Evolutionary conservation across 1,140 invertebrate genomes (phyloP).

Genomic region (Cyclina sinensis): DNA sequence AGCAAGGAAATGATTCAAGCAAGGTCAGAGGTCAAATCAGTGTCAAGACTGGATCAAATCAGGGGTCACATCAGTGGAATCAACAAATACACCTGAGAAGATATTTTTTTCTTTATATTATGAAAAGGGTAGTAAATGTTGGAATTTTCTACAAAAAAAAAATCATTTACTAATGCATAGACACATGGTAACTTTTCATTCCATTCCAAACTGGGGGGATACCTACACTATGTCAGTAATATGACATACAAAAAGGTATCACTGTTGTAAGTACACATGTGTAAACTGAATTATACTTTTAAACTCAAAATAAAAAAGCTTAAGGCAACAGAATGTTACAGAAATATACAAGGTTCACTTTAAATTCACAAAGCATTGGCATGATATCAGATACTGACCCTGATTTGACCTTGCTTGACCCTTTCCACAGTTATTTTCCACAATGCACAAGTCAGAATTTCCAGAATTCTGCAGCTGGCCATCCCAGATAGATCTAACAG

Average conservation of each 20-base stretch:
- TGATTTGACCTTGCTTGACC: constrained; percentile 67
- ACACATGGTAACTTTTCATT: too few species aligned
- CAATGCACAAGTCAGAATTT: constrained; percentile 62
- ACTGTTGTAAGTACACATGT: not conserved
- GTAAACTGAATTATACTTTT: not conserved
- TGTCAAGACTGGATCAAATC: not conserved
- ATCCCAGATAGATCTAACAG: constrained; percentile 83
- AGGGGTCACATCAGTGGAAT: too few species aligned
- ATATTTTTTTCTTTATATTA: too few species aligned
- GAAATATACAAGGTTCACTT: constrained; percentile 14
- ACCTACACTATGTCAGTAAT: too few species aligned
- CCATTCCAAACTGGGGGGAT: too few species aligned
- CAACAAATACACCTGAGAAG: too few species aligned
- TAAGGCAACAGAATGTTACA: constrained; percentile 10
- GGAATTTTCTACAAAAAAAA: too few species aligned
- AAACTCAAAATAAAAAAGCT: constrained; percentile 32
- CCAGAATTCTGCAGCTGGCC: constrained; percentile 75
- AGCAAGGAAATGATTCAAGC: constrained; percentile 19
- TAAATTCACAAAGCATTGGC: constrained; percentile 18
- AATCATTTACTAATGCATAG: too few species aligned
- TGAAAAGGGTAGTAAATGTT: too few species aligned
- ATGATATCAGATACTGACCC: constrained; percentile 64
- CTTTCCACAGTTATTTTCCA: constrained; percentile 44
- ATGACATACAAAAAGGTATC: too few species aligned
- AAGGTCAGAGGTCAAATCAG: constrained; percentile 29